Base-by-base conservation (phyloP, 2,113 vertebrate genomes). In the Atlantisia rogersi region DNA sequence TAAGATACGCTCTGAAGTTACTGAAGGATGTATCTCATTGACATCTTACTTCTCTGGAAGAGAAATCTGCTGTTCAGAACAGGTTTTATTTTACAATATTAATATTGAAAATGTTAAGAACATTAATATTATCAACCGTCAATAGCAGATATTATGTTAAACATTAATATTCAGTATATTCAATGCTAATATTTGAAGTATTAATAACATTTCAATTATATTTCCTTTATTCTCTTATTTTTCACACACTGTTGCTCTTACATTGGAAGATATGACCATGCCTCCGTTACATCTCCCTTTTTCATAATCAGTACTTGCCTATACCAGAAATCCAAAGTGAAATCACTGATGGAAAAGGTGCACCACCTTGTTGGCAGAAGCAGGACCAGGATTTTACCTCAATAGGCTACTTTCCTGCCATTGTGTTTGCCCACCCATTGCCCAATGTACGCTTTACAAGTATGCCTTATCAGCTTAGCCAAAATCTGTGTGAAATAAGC, bases 401-500 rank as follows among this genome's bases (percentile, higher is more conserved):
- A 9, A 4, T 2, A 14, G 31, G 4, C 74, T 60, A 4, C 52
- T 89, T 4, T 0, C 32, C 12, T 64, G 31, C 44, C 4, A 0
- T 64, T 82, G 63, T 28, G 26, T 59, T 80, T 69, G 68, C 29
- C 37, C 59, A 88, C 19, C 19, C 40, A 28, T 55, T 40, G 58
- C 86, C 88, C 55, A 35, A 26, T 12, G 11, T 60, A 22, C 12
- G 6, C 5, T 37, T 90, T 10, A 40, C 1, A 9, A 82, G 15
- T 63, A 16, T 20, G 25, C 13, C 77, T 78, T 22, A 37, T 42
- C 42, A 90, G 65, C 42, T 32, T 14, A 92, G 35, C 56, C 48
- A 26, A 74, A 82, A 67, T 31, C 58, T n/a, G 8, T 53, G 40
- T 82, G 63, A 84, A 94, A 40, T 10, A 26, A 3, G 9, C 29